Evolutionary conservation across 2,888 invertebrate genomes (phyloP).

Genomic region (Archips crataeganus): DNA sequence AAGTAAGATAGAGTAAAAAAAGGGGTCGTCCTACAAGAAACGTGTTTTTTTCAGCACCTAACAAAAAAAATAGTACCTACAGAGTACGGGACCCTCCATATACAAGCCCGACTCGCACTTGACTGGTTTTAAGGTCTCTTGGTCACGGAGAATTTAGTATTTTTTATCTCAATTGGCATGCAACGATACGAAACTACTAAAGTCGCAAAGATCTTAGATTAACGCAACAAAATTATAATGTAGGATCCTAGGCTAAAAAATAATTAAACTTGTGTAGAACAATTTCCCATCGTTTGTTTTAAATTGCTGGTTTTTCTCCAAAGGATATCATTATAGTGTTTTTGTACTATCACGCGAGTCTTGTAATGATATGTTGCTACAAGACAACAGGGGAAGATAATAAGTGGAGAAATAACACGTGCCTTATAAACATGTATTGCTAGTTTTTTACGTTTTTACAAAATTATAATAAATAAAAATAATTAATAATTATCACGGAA

Average conservation of each 20-base stretch:
- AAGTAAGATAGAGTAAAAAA: too few relatives aligned
- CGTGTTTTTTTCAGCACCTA: too few relatives aligned
- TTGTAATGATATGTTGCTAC: constrained; percentile 27
- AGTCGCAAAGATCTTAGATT: not conserved
- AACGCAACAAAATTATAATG: not conserved
- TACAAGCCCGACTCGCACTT: too few relatives aligned
- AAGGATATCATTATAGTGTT: constrained; percentile 41
- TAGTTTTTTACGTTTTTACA: too few relatives aligned
- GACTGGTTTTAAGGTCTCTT: not conserved
- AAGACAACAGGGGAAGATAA: constrained; percentile 18
- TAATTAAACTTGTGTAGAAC: constrained; percentile 25
- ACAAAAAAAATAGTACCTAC: too few relatives aligned
- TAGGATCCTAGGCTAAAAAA: constrained; percentile 1
- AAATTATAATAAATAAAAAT: too few relatives aligned
- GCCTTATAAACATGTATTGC: not conserved
- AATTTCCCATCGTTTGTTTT: constrained; percentile 32
- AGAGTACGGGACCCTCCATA: too few relatives aligned
- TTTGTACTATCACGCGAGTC: constrained; percentile 34
- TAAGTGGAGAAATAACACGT: constrained; percentile 23
- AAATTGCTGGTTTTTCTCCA: constrained; percentile 22
- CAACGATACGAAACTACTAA: not conserved
- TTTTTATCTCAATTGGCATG: not conserved
- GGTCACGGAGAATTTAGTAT: not conserved
- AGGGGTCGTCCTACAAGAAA: too few relatives aligned
- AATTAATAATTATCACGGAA: too few relatives aligned